Percentiles rank a stretch among this genome's conserved stretches.
Conservation (phyloP, 2,888 invertebrate species). For the Exephanes ischioxanthus region DNA sequence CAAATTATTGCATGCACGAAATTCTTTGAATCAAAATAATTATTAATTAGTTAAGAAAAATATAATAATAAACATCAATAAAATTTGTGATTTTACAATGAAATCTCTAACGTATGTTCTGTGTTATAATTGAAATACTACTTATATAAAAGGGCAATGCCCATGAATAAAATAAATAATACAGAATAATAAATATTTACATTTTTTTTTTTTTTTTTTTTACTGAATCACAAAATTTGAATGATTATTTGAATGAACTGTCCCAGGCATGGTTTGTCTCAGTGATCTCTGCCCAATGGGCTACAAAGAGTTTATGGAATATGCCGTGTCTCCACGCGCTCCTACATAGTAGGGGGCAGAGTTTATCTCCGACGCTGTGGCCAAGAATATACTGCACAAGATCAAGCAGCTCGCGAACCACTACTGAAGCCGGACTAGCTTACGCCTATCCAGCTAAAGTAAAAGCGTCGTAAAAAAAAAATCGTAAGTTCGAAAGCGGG, state of each 20-base stretch:
- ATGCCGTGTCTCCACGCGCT: conserved; percentile 88
- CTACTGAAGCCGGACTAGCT: conserved; percentile 75
- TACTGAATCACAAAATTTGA: background rate
- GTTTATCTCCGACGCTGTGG: conserved; percentile 89
- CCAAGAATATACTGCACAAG: conserved; percentile 86
- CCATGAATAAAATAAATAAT: no score
- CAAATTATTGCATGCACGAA: conserved; percentile 12
- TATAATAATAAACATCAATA: background rate
- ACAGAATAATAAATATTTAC: background rate
- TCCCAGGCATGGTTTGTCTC: conserved; percentile 90
- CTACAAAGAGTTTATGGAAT: conserved; percentile 92
- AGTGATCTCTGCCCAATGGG: conserved; percentile 89
- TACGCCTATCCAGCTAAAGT: conserved; percentile 74
- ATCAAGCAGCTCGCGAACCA: conserved; percentile 82
- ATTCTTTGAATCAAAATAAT: background rate
- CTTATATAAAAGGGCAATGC: no score
- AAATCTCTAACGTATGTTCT: no score
- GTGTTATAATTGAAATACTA: no score
- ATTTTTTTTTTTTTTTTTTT: background rate
- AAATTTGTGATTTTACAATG: background rate
- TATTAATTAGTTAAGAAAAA: background rate
- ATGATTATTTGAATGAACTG: conserved; percentile 81
- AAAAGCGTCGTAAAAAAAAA: conserved; percentile 72
- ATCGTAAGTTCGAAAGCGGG: background rate
- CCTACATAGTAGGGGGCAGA: conserved; percentile 86